Evolutionary conservation across 1,140 invertebrate genomes (phyloP).

Genomic region (Bombus turneri): DNA sequence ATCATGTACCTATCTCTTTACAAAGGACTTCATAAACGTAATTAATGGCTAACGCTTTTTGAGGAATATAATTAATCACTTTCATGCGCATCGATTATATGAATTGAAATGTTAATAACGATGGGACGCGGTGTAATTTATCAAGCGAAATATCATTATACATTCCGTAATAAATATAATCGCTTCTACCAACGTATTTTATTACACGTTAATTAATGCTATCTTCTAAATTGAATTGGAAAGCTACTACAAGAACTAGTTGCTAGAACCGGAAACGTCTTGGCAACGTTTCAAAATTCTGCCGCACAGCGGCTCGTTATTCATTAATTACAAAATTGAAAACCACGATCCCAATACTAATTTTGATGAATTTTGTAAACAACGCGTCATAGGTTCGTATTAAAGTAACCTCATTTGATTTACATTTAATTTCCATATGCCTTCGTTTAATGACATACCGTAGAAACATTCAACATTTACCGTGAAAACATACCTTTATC

Average conservation of each 20-base stretch:
- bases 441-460: background rate
- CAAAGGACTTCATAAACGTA: background rate
- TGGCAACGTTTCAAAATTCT: slow-evolving; percentile 45
- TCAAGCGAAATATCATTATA: background rate
- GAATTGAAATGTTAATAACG: slow-evolving; percentile 16
- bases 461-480: background rate
- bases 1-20: background rate
- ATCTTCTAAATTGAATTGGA: slow-evolving; percentile 35
- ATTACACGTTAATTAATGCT: slow-evolving; percentile 36
- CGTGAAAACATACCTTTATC: background rate
- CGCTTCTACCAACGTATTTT: background rate
- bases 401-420: slow-evolving; percentile 3
- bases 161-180: slow-evolving; percentile 5
- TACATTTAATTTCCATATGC: background rate
- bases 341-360: slow-evolving; percentile 18
- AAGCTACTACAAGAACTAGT: slow-evolving; percentile 34
- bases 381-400: background rate
- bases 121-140: background rate
- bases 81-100: background rate
- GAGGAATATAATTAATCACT: background rate
- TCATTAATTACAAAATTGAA: slow-evolving; percentile 45
- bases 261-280: background rate
- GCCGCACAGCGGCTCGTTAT: slow-evolving; percentile 11
- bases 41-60: background rate
- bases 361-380: slow-evolving; percentile 32